These are phyloP conservation scores for Spodoptera frugiperda DNA, from an alignment of 1,140 invertebrate species.

Conservation along the genomic window DNA sequence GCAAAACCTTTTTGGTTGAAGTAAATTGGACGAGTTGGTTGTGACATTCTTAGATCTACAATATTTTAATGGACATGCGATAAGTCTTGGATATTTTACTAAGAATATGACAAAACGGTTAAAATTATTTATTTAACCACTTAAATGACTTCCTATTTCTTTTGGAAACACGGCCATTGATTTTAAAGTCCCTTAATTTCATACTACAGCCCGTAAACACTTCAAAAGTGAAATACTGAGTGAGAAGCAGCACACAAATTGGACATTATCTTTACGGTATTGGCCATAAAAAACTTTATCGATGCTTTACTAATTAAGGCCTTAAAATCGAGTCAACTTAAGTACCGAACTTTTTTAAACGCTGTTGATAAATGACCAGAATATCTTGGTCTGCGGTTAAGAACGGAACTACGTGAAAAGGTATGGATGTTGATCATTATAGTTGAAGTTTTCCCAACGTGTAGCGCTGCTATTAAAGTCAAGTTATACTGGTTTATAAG, in stretches of 20 bases:
- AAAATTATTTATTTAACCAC: too few species aligned
- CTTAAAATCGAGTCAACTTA: conserved; percentile 12
- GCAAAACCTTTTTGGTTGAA: background rate
- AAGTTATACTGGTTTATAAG: conserved; percentile 11
- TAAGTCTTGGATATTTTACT: too few species aligned
- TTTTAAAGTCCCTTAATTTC: too few species aligned
- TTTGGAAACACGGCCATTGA: too few species aligned
- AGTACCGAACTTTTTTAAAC: background rate
- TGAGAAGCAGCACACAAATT: conserved; percentile 21
- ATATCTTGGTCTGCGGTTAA: background rate
- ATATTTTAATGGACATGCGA: too few species aligned
- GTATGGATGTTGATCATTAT: background rate
- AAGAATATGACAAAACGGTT: too few species aligned
- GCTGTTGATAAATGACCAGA: background rate
- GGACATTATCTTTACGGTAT: conserved; percentile 17
- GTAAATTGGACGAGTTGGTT: background rate
- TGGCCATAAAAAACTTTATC: conserved; percentile 23
- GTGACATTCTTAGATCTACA: background rate
- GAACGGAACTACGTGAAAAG: background rate
- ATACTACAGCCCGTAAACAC: background rate
- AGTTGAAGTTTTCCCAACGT: background rate
- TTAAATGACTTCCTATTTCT: too few species aligned
- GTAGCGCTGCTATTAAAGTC: background rate
- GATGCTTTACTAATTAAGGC: conserved; percentile 34
- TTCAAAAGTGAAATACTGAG: conserved; percentile 14